Base-by-base conservation (phyloP, 2,888 invertebrate species). In the Perithous albicinctus region DNA sequence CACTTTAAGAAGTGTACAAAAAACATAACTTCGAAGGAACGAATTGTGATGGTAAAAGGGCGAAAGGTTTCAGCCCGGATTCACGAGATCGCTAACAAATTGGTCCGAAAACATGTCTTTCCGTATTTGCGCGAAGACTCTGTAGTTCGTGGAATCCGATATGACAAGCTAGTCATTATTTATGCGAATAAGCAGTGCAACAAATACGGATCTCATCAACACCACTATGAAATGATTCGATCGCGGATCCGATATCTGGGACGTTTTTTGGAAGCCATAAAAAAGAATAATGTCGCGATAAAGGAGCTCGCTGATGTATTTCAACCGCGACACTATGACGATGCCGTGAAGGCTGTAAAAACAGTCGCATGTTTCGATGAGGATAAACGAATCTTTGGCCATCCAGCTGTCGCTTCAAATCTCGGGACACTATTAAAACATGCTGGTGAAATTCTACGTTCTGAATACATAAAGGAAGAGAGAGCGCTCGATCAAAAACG, bases 381-480 rank as follows among this genome's bases (percentile, higher is more conserved):
- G 56, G 67, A 35, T 41, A 74, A 51, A 38, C 54, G 54, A 15
- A 66, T 7, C 10, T 83, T 59, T 32, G 59, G 12, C n/a, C n/a
- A 32, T 29, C 73, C 77, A 38, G 48, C 80, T 20, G 56, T 61
- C 56, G 82, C 64, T 10, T 79, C 75, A 15, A 51, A 32, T 61
- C 20, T 79, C 6, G 78, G 79, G 3, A 75, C 79, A 26, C 54
- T 79, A 43, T 8, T 82, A 32, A 82, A 80, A 66, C 59, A 80
- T 2, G 67, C 73, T 38, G 80, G 83, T 23, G 64, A 79, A n/a
- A 18, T 70, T n/a, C 66, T 64, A 23, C 7, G 32, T 51, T 61
- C 64, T 2, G 54, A 70, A 8, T 80, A 10, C 18, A 80, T 80
- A 8, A 76, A 76, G 54, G 10, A 43, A 18, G 69, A 80, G 54